Conservation (phyloP, 1,140 invertebrate species). For the Heliothis virescens region DNA sequence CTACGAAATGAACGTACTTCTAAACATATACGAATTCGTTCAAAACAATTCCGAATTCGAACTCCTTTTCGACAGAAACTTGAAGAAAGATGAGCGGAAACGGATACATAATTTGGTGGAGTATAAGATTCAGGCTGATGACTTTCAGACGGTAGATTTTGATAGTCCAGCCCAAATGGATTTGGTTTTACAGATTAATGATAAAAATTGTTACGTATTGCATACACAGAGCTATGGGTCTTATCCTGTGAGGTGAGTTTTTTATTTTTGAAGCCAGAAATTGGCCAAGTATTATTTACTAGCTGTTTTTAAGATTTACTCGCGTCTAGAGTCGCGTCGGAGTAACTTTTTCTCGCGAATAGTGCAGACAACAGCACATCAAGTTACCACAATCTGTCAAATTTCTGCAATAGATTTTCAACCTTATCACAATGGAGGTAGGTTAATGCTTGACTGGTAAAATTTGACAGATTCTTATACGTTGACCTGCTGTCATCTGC, state of each 20-base stretch:
- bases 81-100: slow-evolving; percentile 57
- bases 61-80: slow-evolving; percentile 55
- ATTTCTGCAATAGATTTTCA: too few relatives aligned
- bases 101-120: slow-evolving; percentile 56
- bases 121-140: slow-evolving; percentile 38
- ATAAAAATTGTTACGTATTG: slow-evolving; percentile 58
- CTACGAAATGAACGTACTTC: slow-evolving; percentile 52
- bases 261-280: not conserved
- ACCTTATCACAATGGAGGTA: too few relatives aligned
- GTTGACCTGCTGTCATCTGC: too few relatives aligned
- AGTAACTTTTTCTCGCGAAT: too few relatives aligned
- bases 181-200: slow-evolving; percentile 56
- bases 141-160: slow-evolving; percentile 10
- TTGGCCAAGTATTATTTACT: too few relatives aligned
- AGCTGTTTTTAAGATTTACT: too few relatives aligned
- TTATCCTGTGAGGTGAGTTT: slow-evolving; percentile 53
- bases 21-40: slow-evolving; percentile 61
- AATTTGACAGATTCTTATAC: too few relatives aligned
- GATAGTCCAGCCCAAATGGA: slow-evolving; percentile 27
- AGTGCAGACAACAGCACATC: too few relatives aligned
- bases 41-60: slow-evolving; percentile 61
- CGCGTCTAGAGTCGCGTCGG: too few relatives aligned
- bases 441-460: too few relatives aligned
- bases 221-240: slow-evolving; percentile 56
- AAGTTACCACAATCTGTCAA: too few relatives aligned